Evolutionary conservation across 2,113 vertebrate genomes (phyloP).

Genomic region (Cochlearius cochlearius): DNA sequence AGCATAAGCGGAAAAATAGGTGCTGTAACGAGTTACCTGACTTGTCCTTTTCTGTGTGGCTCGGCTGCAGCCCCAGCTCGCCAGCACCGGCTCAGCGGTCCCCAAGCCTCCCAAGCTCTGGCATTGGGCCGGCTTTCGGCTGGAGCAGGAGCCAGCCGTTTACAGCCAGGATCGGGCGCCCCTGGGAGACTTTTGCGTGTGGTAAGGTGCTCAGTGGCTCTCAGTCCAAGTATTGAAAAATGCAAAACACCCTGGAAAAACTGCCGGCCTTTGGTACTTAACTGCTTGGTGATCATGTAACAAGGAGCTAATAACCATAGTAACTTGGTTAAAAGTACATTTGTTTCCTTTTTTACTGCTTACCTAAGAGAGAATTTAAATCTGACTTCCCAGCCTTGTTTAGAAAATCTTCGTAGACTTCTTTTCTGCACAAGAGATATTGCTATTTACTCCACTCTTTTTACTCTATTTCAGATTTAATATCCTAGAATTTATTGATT

Average conservation of each 20-base stretch:
- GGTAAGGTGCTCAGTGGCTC: neutral
- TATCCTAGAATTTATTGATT: neutral
- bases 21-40: slow-evolving; percentile 29
- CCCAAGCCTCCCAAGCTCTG: neutral
- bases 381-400: neutral
- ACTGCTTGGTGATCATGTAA: neutral
- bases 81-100: neutral
- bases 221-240: neutral
- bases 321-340: neutral
- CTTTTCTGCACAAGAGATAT: neutral
- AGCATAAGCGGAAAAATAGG: neutral
- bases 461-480: neutral
- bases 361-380: neutral
- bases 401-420: neutral
- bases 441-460: neutral
- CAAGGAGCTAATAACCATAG: neutral
- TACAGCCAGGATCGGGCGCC: neutral
- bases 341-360: neutral
- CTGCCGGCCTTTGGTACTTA: neutral
- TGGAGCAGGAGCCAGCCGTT: neutral
- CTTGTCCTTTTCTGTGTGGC: neutral
- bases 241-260: neutral
- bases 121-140: neutral
- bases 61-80: neutral
- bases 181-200: neutral